Evolutionary conservation across 2,797 vertebrate genomes (phyloP), one percentile per base, ranked within the genome.

Genomic region (Poeciliopsis infans): DNA sequence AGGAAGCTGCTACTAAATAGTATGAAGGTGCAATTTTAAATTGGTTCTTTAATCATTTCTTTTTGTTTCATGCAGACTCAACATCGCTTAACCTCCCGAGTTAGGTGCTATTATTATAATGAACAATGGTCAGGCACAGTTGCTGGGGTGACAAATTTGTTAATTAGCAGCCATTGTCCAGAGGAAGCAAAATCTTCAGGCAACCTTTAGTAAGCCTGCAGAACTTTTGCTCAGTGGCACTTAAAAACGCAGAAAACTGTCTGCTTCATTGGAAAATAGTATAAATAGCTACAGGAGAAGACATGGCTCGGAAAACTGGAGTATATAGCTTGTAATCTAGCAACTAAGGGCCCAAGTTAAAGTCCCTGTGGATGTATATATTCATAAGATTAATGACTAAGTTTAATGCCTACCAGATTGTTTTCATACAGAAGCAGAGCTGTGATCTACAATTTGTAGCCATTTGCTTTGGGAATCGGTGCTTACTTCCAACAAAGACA

Each of bases 141-240:
- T 45, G 39, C 12, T 43, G 66, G 25, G 66, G 39, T 69, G 10
- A 69, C 23, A 69, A 69, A n/a, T 25, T 51, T 20, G 25, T 69
- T 69, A 69, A 69, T 45, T 69, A 69, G 23, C 64, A 68, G 36
- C 8, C n/a, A 69, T 69, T 69, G 66, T 69, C 39, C 39, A 45
- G 23, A 43, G 5, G 66, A 69, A 45, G 20, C 20, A 23, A 68
- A 39, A 68, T 41, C 16, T 39, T 33, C 7, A 36, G 16, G 33
- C 41, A 68, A n/a, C 20, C 4, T 41, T 68, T 68, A 43, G 23
- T 25, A n/a, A 45, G 66, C 4, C 12, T 69, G 25, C 7, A 69
- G 13, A 45, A 69, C 41, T 43, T 43, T 20, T 68, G 7, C 16
- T 41, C 23, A 69, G n/a, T 45, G 15, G 41, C 23, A 13, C 18